Evolutionary conservation across 2,113 vertebrate species (phyloP), one percentile per base, ranked within the genome.

Genomic region (Pyrgilauda ruficollis): DNA sequence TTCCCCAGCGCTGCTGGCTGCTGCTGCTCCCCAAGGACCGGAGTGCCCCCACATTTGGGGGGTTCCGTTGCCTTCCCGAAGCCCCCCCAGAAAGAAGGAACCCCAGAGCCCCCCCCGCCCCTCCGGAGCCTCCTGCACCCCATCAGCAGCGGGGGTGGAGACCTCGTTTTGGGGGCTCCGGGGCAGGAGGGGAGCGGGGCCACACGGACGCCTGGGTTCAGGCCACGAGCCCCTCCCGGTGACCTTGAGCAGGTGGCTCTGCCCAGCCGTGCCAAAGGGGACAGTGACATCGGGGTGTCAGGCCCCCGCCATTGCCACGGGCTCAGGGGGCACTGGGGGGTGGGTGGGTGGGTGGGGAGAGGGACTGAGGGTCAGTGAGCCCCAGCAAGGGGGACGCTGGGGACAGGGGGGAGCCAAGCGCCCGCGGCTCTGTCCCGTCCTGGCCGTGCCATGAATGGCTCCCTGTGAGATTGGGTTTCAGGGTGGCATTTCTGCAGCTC

Each of bases 241-340:
- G 93, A 95, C 93, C 93, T 95, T 95, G 93, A 93, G 93, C 93
- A 41, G 61, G 72, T 64, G 90, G 82, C 82, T 44, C 12, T 33
- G 43, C 23, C 41, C 15, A 1, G 84, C 74, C 6, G 0, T 10
- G 41, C 33, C 33, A 4, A 26, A n/a, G 77, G 82, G 72, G 47
- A 72, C 41, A 1, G 69, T 33, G 85, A 46, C 89, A 62, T 35
- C 7, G 33, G 55, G 79, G 50, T 22, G n/a, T 10, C 4, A 1
- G 27, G 27, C 39, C 79, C 55, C 47, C 4, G 0, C 37, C 43
- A 9, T 18, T 52, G 18, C 62, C 59, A 33, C 2, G 7, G 44
- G 43, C 20, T 26, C 4, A 0, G 70, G 58, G 41, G 85, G 39
- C 37, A 20, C 18, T 3, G 5, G 4, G 1, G 23, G 17, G 50